phyloP scores from a whole-genome alignment of 1,140 invertebrate genomes.

The Arion vulgaris region DNA sequence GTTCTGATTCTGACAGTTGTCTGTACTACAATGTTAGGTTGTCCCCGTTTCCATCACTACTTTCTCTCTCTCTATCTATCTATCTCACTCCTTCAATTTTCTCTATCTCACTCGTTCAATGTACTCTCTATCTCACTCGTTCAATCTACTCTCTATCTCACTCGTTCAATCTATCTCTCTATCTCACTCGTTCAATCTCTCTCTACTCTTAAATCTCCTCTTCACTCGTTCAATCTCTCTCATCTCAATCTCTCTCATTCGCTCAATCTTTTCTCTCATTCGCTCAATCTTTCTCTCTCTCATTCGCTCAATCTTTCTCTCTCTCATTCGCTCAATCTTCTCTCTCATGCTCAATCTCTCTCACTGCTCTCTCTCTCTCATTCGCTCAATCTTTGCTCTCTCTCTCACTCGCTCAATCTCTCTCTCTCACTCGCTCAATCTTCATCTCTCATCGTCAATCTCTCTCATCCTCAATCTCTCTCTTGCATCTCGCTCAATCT shows the following conservation, averaged over 20 bases:
- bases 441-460: background rate
- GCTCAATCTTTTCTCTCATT: background rate
- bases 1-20: too few relatives aligned
- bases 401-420: background rate
- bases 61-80: background rate
- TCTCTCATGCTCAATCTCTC: background rate
- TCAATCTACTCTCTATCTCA: too few relatives aligned
- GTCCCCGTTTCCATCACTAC: too few relatives aligned
- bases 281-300: too few relatives aligned
- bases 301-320: too few relatives aligned
- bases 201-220: too few relatives aligned
- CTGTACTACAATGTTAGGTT: too few relatives aligned
- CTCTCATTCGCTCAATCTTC: background rate
- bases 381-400: background rate
- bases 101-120: background rate
- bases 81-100: background rate
- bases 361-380: background rate
- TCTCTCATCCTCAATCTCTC: background rate
- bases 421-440: background rate
- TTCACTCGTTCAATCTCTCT: background rate
- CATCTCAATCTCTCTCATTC: too few relatives aligned
- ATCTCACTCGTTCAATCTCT: background rate
- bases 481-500: background rate
- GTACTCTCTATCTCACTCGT: too few relatives aligned
- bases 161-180: background rate